Evolutionary conservation across 1,140 invertebrate genomes (phyloP).

Genomic region (Drosophila kanapiae): DNA sequence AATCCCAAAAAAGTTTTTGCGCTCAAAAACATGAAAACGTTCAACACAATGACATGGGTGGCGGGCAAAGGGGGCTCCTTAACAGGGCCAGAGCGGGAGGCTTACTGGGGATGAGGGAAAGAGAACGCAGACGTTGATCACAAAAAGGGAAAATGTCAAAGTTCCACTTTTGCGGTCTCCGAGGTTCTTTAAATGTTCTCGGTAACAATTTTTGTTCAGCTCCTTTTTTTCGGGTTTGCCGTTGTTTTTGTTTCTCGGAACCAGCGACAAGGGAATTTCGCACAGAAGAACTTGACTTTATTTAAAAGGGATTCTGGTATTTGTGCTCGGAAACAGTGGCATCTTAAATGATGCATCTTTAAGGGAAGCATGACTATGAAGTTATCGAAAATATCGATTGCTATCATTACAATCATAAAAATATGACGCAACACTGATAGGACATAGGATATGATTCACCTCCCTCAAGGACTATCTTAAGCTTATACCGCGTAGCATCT

Average conservation of each 20-base stretch:
- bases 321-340: background rate
- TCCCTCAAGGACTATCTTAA: background rate
- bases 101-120: conserved; percentile 17
- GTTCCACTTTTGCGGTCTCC: conserved; percentile 79
- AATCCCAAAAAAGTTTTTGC: conserved; percentile 77
- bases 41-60: conserved; percentile 64
- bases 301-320: background rate
- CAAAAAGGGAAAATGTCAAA: conserved; percentile 81
- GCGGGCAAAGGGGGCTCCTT: background rate
- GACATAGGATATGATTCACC: background rate
- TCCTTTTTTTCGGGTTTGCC: conserved; percentile 9
- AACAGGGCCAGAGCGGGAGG: conserved; percentile 12
- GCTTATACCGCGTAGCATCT: background rate
- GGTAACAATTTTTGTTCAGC: conserved; percentile 54
- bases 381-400: background rate
- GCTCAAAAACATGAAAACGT: conserved; percentile 81
- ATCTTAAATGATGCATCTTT: background rate
- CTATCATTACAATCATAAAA: background rate
- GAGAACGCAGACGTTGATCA: conserved; percentile 70
- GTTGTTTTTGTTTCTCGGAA: conserved; percentile 59
- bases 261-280: conserved; percentile 64
- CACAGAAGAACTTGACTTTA: conserved; percentile 48
- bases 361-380: background rate
- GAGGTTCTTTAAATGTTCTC: conserved; percentile 82
- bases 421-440: background rate